Conservation (phyloP, 2,888 invertebrate species). For the Pyrgus malvae region DNA sequence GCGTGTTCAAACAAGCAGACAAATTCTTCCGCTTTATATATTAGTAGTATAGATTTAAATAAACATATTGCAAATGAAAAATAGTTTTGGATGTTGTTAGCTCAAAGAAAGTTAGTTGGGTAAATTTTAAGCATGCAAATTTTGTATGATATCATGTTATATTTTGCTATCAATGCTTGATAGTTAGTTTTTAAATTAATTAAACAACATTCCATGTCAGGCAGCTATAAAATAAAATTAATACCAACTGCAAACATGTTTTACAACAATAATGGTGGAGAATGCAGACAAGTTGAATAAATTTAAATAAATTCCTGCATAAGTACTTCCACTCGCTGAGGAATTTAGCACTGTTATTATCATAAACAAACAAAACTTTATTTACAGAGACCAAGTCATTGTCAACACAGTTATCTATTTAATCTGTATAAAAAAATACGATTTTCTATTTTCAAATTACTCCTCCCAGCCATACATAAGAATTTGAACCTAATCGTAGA, state of each 20-base stretch:
- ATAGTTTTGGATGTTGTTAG: no score
- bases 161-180: neutral
- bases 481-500: neutral
- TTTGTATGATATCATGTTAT: no score
- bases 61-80: no score
- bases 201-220: neutral
- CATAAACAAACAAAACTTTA: conserved; percentile 4
- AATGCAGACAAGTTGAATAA: conserved; percentile 15
- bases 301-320: conserved; percentile 18
- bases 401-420: conserved; percentile 1
- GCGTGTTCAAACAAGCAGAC: no score
- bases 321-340: conserved; percentile 1
- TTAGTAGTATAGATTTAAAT: no score
- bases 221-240: neutral
- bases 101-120: no score
- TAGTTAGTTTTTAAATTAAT: neutral
- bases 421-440: conserved; percentile 2
- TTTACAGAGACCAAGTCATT: neutral
- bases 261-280: neutral
- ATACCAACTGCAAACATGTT: neutral
- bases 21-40: no score
- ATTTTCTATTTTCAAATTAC: conserved; percentile 6
- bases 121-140: no score
- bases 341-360: conserved; percentile 3
- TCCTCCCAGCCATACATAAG: neutral